These are phyloP conservation scores for Heliconius aoede DNA, from an alignment of 2,888 invertebrate species.

Conservation along the genomic window DNA sequence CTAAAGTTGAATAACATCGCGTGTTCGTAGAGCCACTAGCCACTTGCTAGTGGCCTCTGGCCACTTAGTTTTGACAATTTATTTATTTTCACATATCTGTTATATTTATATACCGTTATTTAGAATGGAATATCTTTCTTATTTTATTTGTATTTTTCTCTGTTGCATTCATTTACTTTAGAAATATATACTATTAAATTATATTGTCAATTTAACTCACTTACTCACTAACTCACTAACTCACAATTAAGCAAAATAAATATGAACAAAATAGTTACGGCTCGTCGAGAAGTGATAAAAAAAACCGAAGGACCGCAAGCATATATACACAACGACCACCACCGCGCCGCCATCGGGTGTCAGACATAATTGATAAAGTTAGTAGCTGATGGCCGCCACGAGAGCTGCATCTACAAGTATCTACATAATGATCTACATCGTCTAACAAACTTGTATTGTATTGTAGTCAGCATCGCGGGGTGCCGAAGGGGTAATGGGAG, in stretches of 20 bases:
- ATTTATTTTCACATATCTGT: neutral
- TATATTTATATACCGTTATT: neutral
- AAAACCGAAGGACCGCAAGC: neutral
- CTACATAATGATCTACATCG: constrained; percentile 49
- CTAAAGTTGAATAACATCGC: constrained; percentile 79
- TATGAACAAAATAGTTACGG: neutral
- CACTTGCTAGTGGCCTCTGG: neutral
- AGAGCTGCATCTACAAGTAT: constrained; percentile 26
- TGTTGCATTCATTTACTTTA: too few species aligned
- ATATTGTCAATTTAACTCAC: too few species aligned
- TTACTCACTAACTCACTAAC: too few species aligned
- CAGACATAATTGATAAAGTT: constrained; percentile 12
- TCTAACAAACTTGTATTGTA: constrained; percentile 59
- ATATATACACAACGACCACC: neutral
- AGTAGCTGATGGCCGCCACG: constrained; percentile 4
- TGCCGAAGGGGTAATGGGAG: constrained; percentile 25
- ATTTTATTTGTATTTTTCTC: too few species aligned
- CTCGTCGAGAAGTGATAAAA: neutral
- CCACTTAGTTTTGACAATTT: neutral
- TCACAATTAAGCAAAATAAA: too few species aligned
- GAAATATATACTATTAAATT: too few species aligned
- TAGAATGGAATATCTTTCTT: neutral
- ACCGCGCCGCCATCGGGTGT: neutral
- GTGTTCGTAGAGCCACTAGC: constrained; percentile 29
- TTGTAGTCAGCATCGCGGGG: constrained; percentile 44